Conservation (phyloP, 2,888 invertebrate species). For the Sesia apiformis region DNA sequence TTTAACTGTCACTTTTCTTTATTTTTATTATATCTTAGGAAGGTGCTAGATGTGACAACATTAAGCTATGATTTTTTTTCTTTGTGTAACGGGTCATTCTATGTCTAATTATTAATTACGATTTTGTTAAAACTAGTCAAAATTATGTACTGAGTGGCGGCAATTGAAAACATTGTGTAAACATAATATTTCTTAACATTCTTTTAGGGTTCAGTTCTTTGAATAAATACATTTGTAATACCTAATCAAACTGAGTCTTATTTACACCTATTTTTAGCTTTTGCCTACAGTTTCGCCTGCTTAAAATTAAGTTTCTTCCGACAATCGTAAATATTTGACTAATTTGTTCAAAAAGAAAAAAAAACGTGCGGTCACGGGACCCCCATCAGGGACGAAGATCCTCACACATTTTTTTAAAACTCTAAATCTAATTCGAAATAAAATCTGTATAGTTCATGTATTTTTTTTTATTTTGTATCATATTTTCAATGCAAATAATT, state of each 20-base stretch:
- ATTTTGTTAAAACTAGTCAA: constrained; percentile 62
- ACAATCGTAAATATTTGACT: no score
- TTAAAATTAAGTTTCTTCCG: no score
- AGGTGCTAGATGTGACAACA: constrained; percentile 42
- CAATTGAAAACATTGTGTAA: background rate
- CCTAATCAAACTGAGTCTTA: constrained; percentile 12
- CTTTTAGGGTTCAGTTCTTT: constrained; percentile 19
- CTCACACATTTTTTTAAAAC: no score
- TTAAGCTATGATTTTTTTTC: constrained; percentile 13
- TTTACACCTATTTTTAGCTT: background rate
- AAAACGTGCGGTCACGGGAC: no score
- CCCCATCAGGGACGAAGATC: no score
- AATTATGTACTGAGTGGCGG: constrained; percentile 25
- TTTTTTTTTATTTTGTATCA: no score
- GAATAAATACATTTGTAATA: constrained; percentile 72
- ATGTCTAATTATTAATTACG: constrained; percentile 7
- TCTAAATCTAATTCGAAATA: no score
- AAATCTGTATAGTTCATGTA: no score
- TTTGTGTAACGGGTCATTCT: constrained; percentile 13
- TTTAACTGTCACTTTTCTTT: constrained; percentile 24
- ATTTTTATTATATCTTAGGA: constrained; percentile 20
- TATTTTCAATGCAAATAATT: no score
- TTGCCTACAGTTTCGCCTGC: no score
- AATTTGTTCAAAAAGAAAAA: no score
- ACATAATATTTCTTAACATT: constrained; percentile 50